Base-by-base conservation (phyloP, 2,797 vertebrate species). In the Esox masquinongy region DNA sequence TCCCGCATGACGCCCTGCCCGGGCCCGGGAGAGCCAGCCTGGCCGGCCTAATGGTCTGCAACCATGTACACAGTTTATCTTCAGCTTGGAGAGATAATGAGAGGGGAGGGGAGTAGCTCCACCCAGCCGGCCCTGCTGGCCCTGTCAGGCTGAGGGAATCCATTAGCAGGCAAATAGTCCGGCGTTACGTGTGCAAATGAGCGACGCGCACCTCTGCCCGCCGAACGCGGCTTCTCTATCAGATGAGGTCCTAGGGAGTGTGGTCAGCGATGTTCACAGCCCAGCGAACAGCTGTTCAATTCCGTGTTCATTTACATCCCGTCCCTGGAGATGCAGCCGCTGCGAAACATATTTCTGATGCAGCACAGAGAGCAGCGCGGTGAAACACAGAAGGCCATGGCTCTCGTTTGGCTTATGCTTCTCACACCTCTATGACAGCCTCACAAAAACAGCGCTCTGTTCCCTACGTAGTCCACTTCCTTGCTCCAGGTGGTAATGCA, bases 61-160 rank as follows among this genome's bases (percentile, higher is more conserved):
- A 49, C 77, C 50, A 72, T 83, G 81, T 83, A 84, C 77, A 84
- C 84, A 82, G 83, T 86, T 85, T 86, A 82, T 86, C 82, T 81
- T 78, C 74, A 59, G 73, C 76, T 75, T 80, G 74, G 79, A 17
- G 71, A 78, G 70, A 72, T 84, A 83, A 83, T 86, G 80, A 84
- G 75, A 68, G 68, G 75, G 79, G 80, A 80, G 76, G 76, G 26
- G 51, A 56, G 19, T n/a, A 61, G 26, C 79, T 81, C 70, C 17
- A 77, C 72, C 77, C 76, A 79, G 69, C 76, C 34, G 72, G 70
- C 78, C 77, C 68, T 72, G 74, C 78, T 61, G 72, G 69, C 81
- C 77, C 68, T 72, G 74, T 77, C 63, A 73, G 74, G 84, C 80
- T 75, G 74, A 73, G 72, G 70, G 79, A 80, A 79, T 78, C 77